Conservation (phyloP, 1,140 invertebrate genomes). For the Drosophila trapezifrons region DNA sequence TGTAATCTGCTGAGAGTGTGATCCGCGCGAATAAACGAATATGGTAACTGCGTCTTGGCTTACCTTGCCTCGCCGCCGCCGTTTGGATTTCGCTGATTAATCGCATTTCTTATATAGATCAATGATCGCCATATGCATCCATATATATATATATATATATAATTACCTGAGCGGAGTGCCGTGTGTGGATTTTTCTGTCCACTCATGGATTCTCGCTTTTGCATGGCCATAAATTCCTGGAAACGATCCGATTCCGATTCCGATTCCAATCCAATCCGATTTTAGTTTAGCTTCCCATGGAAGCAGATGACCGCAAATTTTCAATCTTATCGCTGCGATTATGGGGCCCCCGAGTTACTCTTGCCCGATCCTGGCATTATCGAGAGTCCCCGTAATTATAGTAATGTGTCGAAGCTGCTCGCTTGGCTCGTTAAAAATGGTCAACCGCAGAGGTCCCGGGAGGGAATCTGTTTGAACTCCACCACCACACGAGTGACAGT, state of each 20-base stretch:
- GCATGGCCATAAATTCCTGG: slow-evolving; percentile 41
- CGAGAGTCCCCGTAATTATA: slow-evolving; percentile 15
- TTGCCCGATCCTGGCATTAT: slow-evolving; percentile 8
- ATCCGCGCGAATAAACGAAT: slow-evolving; percentile 12
- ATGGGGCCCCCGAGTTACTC: slow-evolving; percentile 17
- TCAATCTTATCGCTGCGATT: slow-evolving; percentile 46
- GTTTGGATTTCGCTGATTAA: slow-evolving; percentile 55
- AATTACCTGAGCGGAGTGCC: slow-evolving; percentile 22
- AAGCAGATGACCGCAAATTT: slow-evolving; percentile 53
- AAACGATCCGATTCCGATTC: slow-evolving; percentile 24
- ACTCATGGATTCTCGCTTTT: slow-evolving; percentile 38
- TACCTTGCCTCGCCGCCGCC: no score
- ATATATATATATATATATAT: no score
- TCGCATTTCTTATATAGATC: slow-evolving; percentile 58
- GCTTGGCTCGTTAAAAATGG: slow-evolving; percentile 32
- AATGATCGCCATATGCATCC: slow-evolving; percentile 48
- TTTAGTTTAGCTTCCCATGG: no score
- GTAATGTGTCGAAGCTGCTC: slow-evolving; percentile 23
- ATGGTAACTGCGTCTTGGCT: slow-evolving; percentile 38
- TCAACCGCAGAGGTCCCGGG: slow-evolving; percentile 29
- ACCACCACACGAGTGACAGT: slow-evolving; percentile 19
- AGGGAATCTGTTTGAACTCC: slow-evolving; percentile 29
- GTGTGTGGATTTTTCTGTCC: slow-evolving; percentile 35
- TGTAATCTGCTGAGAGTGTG: slow-evolving; percentile 22
- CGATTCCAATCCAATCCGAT: no score